Percentiles rank a stretch among this genome's conserved stretches.
These are phyloP conservation scores for Melangyna quadrimaculata DNA, from an alignment of 2,888 invertebrate genomes.

Conservation along the genomic window DNA sequence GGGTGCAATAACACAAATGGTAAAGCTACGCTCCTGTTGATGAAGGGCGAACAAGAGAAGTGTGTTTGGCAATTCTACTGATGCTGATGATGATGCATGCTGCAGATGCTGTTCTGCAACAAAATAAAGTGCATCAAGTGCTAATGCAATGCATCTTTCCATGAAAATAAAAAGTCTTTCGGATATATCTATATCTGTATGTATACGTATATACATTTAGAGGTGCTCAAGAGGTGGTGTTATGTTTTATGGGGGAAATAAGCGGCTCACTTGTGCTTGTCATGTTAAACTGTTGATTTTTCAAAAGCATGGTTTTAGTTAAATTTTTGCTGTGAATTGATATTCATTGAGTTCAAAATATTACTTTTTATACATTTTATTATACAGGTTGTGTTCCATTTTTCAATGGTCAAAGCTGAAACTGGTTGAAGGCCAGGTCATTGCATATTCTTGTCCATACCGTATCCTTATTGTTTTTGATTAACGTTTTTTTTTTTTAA, in stretches of 20 bases:
- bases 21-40: background rate
- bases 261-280: conserved; percentile 29
- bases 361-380: too few species aligned
- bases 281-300: conserved; percentile 35
- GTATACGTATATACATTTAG: conserved; percentile 40
- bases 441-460: too few species aligned
- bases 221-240: conserved; percentile 40
- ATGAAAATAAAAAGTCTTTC: conserved; percentile 30
- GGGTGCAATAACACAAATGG: conserved; percentile 4
- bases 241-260: background rate
- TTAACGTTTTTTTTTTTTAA: too few species aligned
- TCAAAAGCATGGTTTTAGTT: conserved; percentile 21
- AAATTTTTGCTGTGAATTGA: conserved; percentile 36
- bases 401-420: too few species aligned
- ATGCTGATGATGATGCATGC: conserved; percentile 55
- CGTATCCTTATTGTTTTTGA: too few species aligned
- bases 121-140: conserved; percentile 52
- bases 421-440: too few species aligned
- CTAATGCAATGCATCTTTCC: conserved; percentile 12
- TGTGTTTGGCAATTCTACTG: conserved; percentile 16
- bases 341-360: conserved; percentile 1
- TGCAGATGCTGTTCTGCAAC: conserved; percentile 57
- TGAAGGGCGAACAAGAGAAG: background rate
- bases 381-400: too few species aligned
- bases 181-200: too few species aligned